Evolutionary conservation across 2,113 vertebrate species (phyloP).

Genomic region (Clupea harengus): DNA sequence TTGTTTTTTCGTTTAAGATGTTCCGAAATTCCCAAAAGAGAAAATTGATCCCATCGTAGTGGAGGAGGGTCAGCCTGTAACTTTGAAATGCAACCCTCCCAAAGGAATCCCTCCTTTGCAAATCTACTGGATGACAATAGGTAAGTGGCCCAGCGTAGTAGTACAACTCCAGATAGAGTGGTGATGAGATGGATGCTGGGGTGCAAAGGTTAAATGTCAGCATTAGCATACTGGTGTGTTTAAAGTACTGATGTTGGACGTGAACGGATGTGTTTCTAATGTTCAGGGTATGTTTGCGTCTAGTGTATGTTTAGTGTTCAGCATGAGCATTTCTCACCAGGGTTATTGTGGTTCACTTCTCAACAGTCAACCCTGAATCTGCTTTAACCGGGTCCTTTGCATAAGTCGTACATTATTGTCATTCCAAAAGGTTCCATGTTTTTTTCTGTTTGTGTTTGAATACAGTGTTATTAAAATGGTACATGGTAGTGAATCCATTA

Average conservation of each 20-base stretch:
- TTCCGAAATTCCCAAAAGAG: constrained; percentile 95
- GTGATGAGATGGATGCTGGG: background rate
- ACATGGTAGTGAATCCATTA: background rate
- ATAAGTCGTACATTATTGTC: background rate
- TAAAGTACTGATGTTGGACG: no score
- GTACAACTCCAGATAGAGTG: background rate
- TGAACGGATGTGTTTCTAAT: background rate
- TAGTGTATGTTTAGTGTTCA: background rate
- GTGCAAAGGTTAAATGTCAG: background rate
- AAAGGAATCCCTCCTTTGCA: constrained; percentile 88
- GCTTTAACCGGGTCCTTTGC: background rate
- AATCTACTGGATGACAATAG: constrained; percentile 97
- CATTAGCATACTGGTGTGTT: background rate
- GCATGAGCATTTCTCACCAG: background rate
- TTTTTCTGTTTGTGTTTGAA: background rate
- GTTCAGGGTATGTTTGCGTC: background rate
- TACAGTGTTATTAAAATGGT: background rate
- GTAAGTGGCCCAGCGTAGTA: constrained; percentile 65
- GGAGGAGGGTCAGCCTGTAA: constrained; percentile 84
- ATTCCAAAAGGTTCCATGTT: no score
- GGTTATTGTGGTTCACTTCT: background rate
- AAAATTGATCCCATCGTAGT: constrained; percentile 84
- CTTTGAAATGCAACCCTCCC: constrained; percentile 85
- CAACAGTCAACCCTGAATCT: no score
- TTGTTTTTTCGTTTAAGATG: constrained; percentile 66